Evolutionary conservation across 2,113 vertebrate genomes (phyloP).

Genomic region (Seriola quinqueradiata): DNA sequence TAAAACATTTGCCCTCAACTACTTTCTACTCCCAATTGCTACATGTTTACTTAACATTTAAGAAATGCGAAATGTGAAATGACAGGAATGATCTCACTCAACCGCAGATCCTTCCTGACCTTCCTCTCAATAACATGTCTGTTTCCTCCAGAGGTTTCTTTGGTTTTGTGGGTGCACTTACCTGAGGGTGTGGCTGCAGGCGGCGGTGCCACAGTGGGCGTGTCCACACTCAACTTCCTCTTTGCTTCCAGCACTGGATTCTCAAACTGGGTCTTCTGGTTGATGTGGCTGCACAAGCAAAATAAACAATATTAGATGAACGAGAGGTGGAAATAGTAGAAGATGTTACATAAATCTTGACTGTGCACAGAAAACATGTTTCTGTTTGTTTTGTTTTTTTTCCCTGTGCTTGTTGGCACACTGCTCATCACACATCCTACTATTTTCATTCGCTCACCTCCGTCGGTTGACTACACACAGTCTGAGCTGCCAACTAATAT

Average conservation of each 20-base stretch:
- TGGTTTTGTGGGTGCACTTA: slow-evolving; percentile 41
- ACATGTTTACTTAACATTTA: neutral
- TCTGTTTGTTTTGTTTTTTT: neutral
- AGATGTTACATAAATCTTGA: neutral
- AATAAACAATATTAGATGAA: neutral
- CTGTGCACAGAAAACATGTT: neutral
- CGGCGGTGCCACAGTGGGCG: slow-evolving; percentile 53
- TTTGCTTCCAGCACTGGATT: slow-evolving; percentile 98
- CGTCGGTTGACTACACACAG: neutral
- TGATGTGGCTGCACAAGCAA: slow-evolving; percentile 90
- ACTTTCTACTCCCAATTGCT: neutral
- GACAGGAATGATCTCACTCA: neutral
- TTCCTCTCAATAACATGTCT: neutral
- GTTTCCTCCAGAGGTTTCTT: neutral
- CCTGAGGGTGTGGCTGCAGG: slow-evolving; percentile 72
- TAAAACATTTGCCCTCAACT: neutral
- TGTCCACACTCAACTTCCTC: slow-evolving; percentile 88
- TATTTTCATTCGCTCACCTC: neutral
- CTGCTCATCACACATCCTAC: neutral
- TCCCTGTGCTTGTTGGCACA: neutral
- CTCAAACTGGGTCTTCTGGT: slow-evolving; percentile 99
- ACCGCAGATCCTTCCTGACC: neutral
- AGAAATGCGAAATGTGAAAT: neutral
- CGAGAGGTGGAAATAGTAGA: neutral
- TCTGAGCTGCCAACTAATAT: slow-evolving; percentile 3